Conservation (phyloP, 2,797 vertebrate genomes). For the Agapornis canus region DNA sequence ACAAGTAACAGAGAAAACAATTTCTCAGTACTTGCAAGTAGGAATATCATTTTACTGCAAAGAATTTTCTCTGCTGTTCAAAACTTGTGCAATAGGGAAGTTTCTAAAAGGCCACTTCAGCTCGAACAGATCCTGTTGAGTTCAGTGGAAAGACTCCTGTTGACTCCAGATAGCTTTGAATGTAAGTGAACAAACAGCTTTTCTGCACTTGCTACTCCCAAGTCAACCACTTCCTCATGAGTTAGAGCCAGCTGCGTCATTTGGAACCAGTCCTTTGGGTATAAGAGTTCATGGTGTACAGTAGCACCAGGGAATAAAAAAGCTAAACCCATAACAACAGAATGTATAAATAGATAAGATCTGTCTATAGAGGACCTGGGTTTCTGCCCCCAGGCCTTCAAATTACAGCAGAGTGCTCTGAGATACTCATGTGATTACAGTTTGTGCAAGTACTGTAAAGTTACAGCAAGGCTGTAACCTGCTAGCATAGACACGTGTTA, state of each 20-base stretch:
- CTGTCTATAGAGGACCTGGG: not conserved
- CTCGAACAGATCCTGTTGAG: not conserved
- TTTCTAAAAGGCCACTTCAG: not conserved
- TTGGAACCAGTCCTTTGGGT: not conserved
- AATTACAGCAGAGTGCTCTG: not conserved
- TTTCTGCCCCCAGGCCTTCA: not conserved
- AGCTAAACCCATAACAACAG: conserved; percentile 16
- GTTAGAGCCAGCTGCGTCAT: conserved; percentile 36
- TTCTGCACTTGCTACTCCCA: conserved; percentile 13
- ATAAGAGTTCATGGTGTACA: not conserved
- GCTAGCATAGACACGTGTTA: not conserved
- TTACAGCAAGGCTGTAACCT: not conserved
- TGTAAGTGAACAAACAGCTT: not conserved
- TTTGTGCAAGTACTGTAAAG: not conserved
- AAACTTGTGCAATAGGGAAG: not conserved
- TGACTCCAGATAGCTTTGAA: not conserved
- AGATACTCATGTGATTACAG: fast-evolving
- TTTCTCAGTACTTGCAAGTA: not conserved
- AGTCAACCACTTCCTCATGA: conserved; percentile 58
- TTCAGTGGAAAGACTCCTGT: not conserved
- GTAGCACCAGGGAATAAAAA: conserved; percentile 33
- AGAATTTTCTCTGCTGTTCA: not conserved
- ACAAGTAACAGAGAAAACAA: not conserved
- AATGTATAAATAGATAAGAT: conserved; percentile 15
- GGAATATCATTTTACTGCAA: not conserved